phyloP scores from a whole-genome alignment of 2,113 vertebrate species.

The Nettapus auritus region DNA sequence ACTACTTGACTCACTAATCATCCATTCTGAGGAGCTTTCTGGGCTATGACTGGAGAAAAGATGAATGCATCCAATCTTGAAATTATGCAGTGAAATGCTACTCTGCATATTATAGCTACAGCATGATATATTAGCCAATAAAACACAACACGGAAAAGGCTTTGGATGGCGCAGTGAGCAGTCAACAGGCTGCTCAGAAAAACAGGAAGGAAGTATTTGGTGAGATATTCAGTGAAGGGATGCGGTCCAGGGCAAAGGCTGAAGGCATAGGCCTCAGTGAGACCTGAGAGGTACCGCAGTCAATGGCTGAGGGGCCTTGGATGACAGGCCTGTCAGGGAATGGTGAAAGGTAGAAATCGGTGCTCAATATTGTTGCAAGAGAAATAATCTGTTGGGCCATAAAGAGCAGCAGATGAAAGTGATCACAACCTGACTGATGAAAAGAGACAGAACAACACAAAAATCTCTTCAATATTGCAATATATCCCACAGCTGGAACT shows the following conservation, averaged over 20 bases:
- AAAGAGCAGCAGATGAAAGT: neutral
- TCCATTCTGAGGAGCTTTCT: conserved; percentile 7
- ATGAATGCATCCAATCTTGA: neutral
- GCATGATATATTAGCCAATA: conserved; percentile 27
- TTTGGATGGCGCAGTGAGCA: neutral
- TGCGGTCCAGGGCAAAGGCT: neutral
- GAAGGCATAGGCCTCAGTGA: neutral
- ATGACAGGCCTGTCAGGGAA: neutral
- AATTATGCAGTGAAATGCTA: conserved; percentile 41
- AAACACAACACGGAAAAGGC: neutral
- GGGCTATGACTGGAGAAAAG: conserved; percentile 21
- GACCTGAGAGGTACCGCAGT: neutral
- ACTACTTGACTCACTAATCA: conserved; percentile 8
- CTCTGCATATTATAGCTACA: conserved; percentile 16
- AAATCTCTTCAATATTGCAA: neutral
- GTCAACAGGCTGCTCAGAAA: neutral
- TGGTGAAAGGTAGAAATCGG: neutral
- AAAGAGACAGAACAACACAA: neutral
- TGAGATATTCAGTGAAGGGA: neutral
- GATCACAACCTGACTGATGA: neutral
- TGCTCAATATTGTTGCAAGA: neutral
- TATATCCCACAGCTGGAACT: neutral
- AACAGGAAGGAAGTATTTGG: neutral
- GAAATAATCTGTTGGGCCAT: neutral
- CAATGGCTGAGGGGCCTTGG: neutral